phyloP scores from a whole-genome alignment of 2,113 vertebrate species.

The Chamaetylas fuelleborni region DNA sequence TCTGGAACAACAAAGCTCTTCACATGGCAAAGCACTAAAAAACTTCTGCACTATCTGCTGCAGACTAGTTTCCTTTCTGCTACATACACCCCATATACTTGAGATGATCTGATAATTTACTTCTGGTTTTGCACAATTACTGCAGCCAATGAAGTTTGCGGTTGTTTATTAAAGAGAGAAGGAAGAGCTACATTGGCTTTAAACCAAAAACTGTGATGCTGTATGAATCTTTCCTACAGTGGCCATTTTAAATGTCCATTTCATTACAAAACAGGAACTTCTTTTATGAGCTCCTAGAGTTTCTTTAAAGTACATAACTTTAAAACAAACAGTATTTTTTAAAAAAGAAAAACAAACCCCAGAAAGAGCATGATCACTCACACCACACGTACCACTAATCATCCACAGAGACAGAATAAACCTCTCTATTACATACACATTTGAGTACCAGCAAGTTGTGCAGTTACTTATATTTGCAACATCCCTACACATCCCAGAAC shows the following conservation, averaged over 20 bases:
- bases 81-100: neutral
- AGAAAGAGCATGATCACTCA: neutral
- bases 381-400: neutral
- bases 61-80: neutral
- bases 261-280: neutral
- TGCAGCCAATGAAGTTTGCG: neutral
- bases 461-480: neutral
- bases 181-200: neutral
- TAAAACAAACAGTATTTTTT: neutral
- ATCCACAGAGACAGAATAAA: neutral
- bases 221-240: neutral
- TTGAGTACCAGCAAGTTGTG: neutral
- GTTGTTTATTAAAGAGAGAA: neutral
- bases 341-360: neutral
- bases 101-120: conserved; percentile 3
- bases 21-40: neutral
- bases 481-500: neutral
- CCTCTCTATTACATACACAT: neutral
- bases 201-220: neutral
- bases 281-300: neutral
- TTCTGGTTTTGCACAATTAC: neutral
- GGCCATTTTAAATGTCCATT: neutral
- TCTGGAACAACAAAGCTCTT: neutral
- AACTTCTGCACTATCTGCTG: neutral
- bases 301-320: neutral